A percentile compares a stretch with the other conserved stretches of the same genome.
Evolutionary conservation across 2,797 vertebrate genomes (phyloP).

Genomic region (Pipistrellus kuhlii): DNA sequence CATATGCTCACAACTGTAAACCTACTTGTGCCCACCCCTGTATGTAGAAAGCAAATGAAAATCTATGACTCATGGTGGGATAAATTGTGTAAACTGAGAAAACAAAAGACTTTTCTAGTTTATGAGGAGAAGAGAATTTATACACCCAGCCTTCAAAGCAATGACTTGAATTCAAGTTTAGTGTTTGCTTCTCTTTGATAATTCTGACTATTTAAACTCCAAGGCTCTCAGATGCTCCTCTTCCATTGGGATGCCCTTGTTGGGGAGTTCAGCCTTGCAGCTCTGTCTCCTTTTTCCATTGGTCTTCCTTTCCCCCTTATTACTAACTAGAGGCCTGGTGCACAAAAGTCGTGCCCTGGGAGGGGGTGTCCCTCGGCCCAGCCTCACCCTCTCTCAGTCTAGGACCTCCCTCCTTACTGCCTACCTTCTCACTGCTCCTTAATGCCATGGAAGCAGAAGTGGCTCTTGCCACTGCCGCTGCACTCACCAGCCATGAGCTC

Average conservation of each 20-base stretch:
- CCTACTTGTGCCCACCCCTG: neutral
- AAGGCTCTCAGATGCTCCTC: constrained; percentile 16
- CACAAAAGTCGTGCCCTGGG: no score
- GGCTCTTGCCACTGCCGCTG: no score
- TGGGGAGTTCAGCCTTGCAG: constrained; percentile 36
- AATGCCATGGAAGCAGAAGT: no score
- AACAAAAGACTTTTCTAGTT: constrained; percentile 73
- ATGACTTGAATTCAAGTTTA: neutral
- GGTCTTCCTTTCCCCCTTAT: constrained; percentile 69
- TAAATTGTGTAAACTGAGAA: constrained; percentile 77
- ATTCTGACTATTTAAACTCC: constrained; percentile 68
- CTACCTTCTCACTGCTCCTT: no score
- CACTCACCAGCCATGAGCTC: no score
- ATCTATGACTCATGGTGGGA: constrained; percentile 73
- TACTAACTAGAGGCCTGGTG: constrained; percentile 51
- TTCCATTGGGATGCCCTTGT: constrained; percentile 69
- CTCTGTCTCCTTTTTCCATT: constrained; percentile 66
- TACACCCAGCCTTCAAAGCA: constrained; percentile 53
- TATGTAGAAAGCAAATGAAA: constrained; percentile 67
- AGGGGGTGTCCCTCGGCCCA: no score
- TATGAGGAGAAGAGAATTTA: constrained; percentile 59
- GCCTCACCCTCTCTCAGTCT: no score
- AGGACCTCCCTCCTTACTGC: no score
- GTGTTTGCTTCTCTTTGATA: constrained; percentile 36
- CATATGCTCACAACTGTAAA: neutral